These are phyloP conservation scores for Paracyclopina nana DNA, from an alignment of 1,140 invertebrate genomes.

Conservation along the genomic window DNA sequence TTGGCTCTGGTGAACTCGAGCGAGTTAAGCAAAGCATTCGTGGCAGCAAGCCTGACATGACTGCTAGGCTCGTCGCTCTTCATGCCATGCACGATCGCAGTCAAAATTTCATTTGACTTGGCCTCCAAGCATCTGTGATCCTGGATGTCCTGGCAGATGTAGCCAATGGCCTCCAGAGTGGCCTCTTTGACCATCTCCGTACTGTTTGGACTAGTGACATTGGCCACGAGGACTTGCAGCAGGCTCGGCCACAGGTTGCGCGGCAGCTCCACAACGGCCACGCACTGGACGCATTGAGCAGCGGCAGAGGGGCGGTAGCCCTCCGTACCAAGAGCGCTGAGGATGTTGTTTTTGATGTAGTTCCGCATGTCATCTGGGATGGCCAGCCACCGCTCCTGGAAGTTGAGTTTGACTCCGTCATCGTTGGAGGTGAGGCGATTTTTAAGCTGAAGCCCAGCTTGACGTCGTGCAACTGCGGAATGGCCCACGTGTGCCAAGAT, in stretches of 20 bases:
- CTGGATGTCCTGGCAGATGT: conserved; percentile 46
- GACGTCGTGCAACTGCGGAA: conserved; percentile 81
- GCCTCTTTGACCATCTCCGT: conserved; percentile 89
- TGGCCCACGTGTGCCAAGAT: conserved; percentile 71
- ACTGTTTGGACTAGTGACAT: conserved; percentile 42
- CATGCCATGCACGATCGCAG: conserved; percentile 98
- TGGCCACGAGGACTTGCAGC: conserved; percentile 61
- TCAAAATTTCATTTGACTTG: conserved; percentile 88
- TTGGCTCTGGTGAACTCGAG: conserved; percentile 96
- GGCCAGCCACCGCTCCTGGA: conserved; percentile 75
- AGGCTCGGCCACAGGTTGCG: conserved; percentile 50
- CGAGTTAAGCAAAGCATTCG: conserved; percentile 90
- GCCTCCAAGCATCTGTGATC: conserved; percentile 72
- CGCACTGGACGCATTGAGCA: conserved; percentile 94
- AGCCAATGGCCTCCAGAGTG: conserved; percentile 87
- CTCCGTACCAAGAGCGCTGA: conserved; percentile 84
- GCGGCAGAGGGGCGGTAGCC: conserved; percentile 80
- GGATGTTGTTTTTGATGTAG: conserved; percentile 88
- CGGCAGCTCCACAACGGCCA: conserved; percentile 87
- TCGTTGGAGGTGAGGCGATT: conserved; percentile 97
- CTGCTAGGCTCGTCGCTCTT: conserved; percentile 54
- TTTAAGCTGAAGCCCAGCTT: conserved; percentile 93
- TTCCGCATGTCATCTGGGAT: conserved; percentile 62
- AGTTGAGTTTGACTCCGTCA: conserved; percentile 47
- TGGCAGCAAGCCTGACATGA: conserved; percentile 78